Base-by-base conservation (phyloP, 2,113 vertebrate species). In the Chionomys nivalis region DNA sequence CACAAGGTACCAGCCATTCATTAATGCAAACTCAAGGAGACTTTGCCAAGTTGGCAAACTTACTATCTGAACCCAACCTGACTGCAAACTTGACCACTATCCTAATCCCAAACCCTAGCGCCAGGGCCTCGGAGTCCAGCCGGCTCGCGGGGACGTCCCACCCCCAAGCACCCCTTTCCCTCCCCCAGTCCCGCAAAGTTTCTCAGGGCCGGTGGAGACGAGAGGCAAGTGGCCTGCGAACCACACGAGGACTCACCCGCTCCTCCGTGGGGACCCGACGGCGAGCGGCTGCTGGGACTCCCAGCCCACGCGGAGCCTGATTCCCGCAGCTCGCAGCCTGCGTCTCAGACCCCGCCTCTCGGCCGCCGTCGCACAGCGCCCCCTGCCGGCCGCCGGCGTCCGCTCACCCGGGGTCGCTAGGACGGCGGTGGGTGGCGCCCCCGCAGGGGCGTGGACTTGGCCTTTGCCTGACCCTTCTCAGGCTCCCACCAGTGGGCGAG, bases 241-340 rank as follows among this genome's bases (percentile, higher is more conserved):
- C 3, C 31, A 55, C 4, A 16, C 44, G 0, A 26, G 33, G 49
- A 97, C 97, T 98, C 96, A 98, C 97, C 96, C 2, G 31, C 66
- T 96, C 24, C 55, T 77, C 42, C 16, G 39, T 42, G 91, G 5
- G 5, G 39, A 49, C 58, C 52, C 5, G 90, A 61, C 6, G 0
- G 63, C 28, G 16, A n/a, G 55, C 76, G 13, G 16, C 87, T 1
- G 82, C 91, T 0, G 0, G 23, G 23, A 65, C 7, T 6, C 26
- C 24, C 77, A 0, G 47, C 19, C 36, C 96, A 87, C 83, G 63
- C 79, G 26, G 66, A 31, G 55, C 77, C 47, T 0, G 9, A 39
- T 49, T 4, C 42, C 5, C 14, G 5, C 33, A 0, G 11, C 1
- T 0, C 28, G 13, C 3, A 21, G 85, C 68, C 21, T 0, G 0